A percentile compares a stretch with the other conserved stretches of the same genome.
Conservation (phyloP, 1,140 invertebrate species). For the Cataglyphis hispanica region DNA sequence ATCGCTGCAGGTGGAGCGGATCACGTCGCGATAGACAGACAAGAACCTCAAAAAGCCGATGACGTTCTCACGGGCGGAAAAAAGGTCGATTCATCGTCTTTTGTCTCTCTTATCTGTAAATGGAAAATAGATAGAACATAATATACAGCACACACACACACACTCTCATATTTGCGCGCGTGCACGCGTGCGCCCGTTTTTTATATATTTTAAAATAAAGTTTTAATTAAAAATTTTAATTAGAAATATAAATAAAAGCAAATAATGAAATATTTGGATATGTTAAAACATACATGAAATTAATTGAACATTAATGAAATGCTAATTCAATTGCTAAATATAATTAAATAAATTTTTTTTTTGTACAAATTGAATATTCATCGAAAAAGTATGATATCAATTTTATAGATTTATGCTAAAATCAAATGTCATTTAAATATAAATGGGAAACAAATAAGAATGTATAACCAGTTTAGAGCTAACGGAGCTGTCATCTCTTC, state of each 20-base stretch:
- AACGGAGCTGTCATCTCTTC: slow-evolving; percentile 28
- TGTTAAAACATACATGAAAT: not conserved
- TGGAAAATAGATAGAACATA: not conserved
- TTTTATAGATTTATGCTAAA: not conserved
- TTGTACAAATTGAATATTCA: not conserved
- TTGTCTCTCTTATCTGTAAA: slow-evolving; percentile 18
- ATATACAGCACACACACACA: not conserved
- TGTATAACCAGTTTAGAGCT: not conserved
- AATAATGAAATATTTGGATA: not conserved
- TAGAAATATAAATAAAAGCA: not conserved
- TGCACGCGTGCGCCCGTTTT: not conserved
- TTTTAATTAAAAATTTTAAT: no score
- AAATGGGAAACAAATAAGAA: not conserved
- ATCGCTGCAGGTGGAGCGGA: slow-evolving; percentile 92
- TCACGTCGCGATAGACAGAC: slow-evolving; percentile 78
- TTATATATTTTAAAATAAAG: not conserved
- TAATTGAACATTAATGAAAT: not conserved
- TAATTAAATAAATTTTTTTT: not conserved
- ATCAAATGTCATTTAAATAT: not conserved
- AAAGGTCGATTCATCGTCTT: slow-evolving; percentile 69
- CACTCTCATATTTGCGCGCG: no score
- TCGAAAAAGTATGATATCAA: not conserved
- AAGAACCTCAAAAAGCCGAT: slow-evolving; percentile 79
- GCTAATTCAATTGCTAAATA: not conserved
- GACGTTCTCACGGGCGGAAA: slow-evolving; percentile 76